Percentiles rank a stretch among this genome's conserved stretches.
Evolutionary conservation across 2,888 invertebrate genomes (phyloP).

Genomic region (Lycophotia porphyrea): DNA sequence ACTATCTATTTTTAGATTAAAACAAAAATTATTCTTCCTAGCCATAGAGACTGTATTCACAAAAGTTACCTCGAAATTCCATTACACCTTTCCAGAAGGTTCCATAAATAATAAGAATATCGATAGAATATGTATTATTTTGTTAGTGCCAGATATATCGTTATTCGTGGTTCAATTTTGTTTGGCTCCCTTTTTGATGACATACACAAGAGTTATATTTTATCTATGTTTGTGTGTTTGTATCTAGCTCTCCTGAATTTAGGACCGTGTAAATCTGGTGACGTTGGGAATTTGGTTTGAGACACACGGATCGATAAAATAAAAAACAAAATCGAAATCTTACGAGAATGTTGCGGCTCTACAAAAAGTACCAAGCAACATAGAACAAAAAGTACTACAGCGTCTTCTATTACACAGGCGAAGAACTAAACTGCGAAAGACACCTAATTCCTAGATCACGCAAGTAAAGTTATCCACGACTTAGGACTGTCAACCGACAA

Average conservation of each 20-base stretch:
- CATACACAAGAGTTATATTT: conserved; percentile 67
- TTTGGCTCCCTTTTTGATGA: conserved; percentile 81
- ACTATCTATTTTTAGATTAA: neutral
- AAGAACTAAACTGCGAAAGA: no score
- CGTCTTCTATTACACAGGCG: no score
- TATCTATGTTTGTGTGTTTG: conserved; percentile 51
- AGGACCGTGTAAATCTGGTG: conserved; percentile 65
- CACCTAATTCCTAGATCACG: no score
- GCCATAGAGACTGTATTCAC: conserved; percentile 15
- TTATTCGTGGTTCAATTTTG: conserved; percentile 74
- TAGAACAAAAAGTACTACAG: no score
- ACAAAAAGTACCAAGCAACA: no score
- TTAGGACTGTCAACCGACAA: no score
- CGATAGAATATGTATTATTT: conserved; percentile 63
- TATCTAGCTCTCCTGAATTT: conserved; percentile 68
- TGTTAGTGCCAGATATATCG: conserved; percentile 52
- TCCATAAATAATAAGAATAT: conserved; percentile 57
- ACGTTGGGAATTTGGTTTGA: conserved; percentile 24
- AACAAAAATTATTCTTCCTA: neutral
- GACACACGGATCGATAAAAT: conserved; percentile 4
- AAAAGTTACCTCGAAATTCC: conserved; percentile 43
- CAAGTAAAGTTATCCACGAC: no score
- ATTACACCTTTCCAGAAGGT: conserved; percentile 50
- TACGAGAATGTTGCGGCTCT: no score
- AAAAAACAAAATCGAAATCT: neutral